A percentile compares a stretch with the other conserved stretches of the same genome.
These are phyloP conservation scores for Acrocephalus scirpaceus DNA, from an alignment of 2,797 vertebrate species.

Conservation along the genomic window DNA sequence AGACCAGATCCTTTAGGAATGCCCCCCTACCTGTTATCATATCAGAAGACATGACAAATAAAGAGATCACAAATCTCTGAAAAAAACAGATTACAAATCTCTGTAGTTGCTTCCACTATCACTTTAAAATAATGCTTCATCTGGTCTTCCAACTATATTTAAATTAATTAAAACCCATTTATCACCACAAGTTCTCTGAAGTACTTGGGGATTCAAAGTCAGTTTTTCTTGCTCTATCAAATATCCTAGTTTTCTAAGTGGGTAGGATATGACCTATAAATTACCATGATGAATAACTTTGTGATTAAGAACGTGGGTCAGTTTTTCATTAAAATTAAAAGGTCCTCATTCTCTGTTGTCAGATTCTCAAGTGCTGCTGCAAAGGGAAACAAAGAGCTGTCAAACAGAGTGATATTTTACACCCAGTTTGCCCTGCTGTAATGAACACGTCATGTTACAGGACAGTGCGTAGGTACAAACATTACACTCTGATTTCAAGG, in stretches of 20 bases:
- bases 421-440: neutral
- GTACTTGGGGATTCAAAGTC: conserved; percentile 6
- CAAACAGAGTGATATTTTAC: conserved; percentile 6
- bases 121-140: conserved; percentile 38
- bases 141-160: conserved; percentile 35
- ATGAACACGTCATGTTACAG: neutral
- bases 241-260: neutral
- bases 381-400: conserved; percentile 15
- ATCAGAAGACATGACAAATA: neutral
- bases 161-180: conserved; percentile 65
- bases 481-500: neutral
- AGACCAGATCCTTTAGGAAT: neutral
- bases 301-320: conserved; percentile 23
- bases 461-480: neutral
- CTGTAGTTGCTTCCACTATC: neutral
- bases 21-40: neutral
- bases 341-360: conserved; percentile 21
- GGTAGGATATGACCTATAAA: conserved; percentile 50
- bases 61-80: neutral
- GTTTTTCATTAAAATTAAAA: conserved; percentile 63
- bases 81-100: neutral
- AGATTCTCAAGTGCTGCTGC: neutral
- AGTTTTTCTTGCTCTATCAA: conserved; percentile 31
- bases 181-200: conserved; percentile 39
- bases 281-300: conserved; percentile 32